phyloP scores from a whole-genome alignment of 2,113 vertebrate species.

The Clarias magur region DNA sequence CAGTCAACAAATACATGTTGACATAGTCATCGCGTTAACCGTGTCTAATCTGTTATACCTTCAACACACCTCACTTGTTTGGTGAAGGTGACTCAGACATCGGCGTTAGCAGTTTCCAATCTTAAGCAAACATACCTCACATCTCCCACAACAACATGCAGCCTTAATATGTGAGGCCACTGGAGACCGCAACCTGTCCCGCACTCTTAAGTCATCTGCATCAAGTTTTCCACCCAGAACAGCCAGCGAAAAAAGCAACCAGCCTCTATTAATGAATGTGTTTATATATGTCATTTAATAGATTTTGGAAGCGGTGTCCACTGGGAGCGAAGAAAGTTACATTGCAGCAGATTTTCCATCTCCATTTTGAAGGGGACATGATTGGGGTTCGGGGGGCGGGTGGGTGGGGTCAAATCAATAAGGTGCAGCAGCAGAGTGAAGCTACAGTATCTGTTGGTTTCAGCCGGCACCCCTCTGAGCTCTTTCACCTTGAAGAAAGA shows the following conservation, averaged over 20 bases:
- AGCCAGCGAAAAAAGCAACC: slow-evolving; percentile 44
- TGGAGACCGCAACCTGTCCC: slow-evolving; percentile 38
- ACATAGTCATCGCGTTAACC: not conserved
- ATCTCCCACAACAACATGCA: slow-evolving; percentile 38
- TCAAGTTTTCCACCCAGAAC: slow-evolving; percentile 11
- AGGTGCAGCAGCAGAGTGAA: slow-evolving; percentile 30
- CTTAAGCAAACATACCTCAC: slow-evolving; percentile 48
- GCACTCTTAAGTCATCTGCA: slow-evolving; percentile 36
- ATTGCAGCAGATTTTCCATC: slow-evolving; percentile 61
- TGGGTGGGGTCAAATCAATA: slow-evolving; percentile 49
- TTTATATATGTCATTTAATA: slow-evolving; percentile 67
- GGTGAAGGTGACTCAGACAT: slow-evolving; percentile 28
- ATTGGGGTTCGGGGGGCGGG: not conserved
- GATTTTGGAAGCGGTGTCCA: slow-evolving; percentile 53
- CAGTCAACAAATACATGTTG: not conserved
- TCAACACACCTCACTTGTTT: slow-evolving; percentile 32
- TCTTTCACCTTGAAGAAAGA: slow-evolving; percentile 52
- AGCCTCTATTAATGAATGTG: slow-evolving; percentile 63
- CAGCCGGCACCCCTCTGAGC: slow-evolving; percentile 21
- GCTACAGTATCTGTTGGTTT: slow-evolving; percentile 38
- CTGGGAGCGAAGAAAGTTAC: slow-evolving; percentile 58
- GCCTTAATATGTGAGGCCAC: slow-evolving; percentile 34
- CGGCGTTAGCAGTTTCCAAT: slow-evolving; percentile 30
- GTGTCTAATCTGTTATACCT: not conserved
- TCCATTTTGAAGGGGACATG: slow-evolving; percentile 45